A percentile compares a stretch with the other conserved stretches of the same genome.
Conservation (phyloP, 2,888 invertebrate species). For the Polyploca ridens region DNA sequence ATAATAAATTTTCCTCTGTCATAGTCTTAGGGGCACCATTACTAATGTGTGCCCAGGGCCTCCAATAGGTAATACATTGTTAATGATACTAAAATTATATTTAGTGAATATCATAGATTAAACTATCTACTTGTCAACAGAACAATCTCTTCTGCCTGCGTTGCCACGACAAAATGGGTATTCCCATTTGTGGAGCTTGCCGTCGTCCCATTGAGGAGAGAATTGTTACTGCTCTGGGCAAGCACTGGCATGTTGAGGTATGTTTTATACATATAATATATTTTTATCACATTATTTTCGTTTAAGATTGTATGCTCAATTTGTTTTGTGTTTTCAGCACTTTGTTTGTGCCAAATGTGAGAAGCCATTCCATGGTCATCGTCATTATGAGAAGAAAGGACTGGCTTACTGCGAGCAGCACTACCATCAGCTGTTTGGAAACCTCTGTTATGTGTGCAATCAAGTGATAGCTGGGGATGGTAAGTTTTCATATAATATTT, state of each 20-base stretch:
- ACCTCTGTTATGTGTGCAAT: constrained; percentile 99
- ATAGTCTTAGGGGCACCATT: too few species aligned
- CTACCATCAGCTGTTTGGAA: constrained; percentile 99
- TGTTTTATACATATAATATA: not conserved
- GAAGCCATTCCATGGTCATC: constrained; percentile 99
- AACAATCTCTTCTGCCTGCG: constrained; percentile 98
- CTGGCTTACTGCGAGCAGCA: constrained; percentile 99
- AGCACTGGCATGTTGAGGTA: constrained; percentile 99
- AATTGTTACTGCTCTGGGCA: constrained; percentile 98
- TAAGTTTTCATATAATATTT: constrained; percentile 73
- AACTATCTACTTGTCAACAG: constrained; percentile 66
- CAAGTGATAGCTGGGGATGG: constrained; percentile 99
- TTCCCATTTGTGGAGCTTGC: constrained; percentile 99
- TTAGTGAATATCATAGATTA: not conserved
- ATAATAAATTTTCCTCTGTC: too few species aligned
- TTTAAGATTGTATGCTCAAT: not conserved
- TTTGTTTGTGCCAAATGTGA: constrained; percentile 99
- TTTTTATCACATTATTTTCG: constrained; percentile 22
- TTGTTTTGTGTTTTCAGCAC: constrained; percentile 86
- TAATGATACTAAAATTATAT: too few species aligned
- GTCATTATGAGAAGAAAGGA: constrained; percentile 99
- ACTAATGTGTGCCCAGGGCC: too few species aligned
- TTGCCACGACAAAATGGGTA: constrained; percentile 99
- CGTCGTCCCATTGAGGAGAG: constrained; percentile 99
- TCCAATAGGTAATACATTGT: too few species aligned